Conservation (phyloP, 2,113 vertebrate genomes). For the Bufo bufo region DNA sequence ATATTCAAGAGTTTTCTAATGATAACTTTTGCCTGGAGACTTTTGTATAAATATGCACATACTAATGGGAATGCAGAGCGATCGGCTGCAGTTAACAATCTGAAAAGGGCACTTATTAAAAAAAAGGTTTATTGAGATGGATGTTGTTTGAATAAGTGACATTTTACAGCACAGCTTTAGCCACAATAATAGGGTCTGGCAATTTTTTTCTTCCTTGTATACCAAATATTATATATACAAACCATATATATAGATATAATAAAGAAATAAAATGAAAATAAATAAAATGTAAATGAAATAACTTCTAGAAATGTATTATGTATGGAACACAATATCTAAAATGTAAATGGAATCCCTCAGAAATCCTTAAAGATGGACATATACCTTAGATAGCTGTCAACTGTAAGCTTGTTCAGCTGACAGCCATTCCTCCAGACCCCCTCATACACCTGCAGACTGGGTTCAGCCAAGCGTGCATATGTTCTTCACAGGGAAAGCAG, state of each 20-base stretch:
- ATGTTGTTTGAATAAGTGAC: neutral
- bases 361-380: too few relatives aligned
- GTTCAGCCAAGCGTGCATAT: too few relatives aligned
- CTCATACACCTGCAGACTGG: too few relatives aligned
- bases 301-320: too few relatives aligned
- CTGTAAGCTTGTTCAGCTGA: too few relatives aligned
- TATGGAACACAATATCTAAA: too few relatives aligned
- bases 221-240: neutral
- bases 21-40: slow-evolving; percentile 11
- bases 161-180: neutral
- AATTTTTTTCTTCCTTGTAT: neutral
- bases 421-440: too few relatives aligned
- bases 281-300: too few relatives aligned
- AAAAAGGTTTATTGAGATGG: slow-evolving; percentile 8
- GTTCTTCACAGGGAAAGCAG: too few relatives aligned
- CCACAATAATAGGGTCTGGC: neutral
- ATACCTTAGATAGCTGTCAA: too few relatives aligned
- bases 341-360: too few relatives aligned
- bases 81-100: slow-evolving; percentile 21
- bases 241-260: neutral
- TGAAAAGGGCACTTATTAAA: neutral
- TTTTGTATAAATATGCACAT: slow-evolving; percentile 46
- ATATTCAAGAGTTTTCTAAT: slow-evolving; percentile 46
- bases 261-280: too few relatives aligned
- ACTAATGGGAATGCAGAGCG: slow-evolving; percentile 26